phyloP scores from a whole-genome alignment of 2,113 vertebrate species.

The Paraplagusia blochii region DNA sequence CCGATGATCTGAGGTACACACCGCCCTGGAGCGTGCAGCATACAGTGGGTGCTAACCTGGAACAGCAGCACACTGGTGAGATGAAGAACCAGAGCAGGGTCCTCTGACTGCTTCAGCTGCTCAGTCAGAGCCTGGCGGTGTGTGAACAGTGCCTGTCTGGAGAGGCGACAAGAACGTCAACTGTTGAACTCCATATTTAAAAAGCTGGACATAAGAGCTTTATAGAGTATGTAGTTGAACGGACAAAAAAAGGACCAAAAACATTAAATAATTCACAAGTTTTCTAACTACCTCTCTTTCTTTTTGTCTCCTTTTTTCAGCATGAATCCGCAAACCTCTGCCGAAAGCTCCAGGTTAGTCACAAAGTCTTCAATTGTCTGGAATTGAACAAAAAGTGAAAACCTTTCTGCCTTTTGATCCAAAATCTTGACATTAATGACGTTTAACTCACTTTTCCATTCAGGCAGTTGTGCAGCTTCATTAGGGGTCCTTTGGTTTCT shows the following conservation, averaged over 20 bases:
- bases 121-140: slow-evolving; percentile 89
- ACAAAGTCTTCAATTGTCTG: slow-evolving; percentile 92
- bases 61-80: slow-evolving; percentile 90
- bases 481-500: slow-evolving; percentile 83
- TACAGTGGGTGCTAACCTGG: slow-evolving; percentile 85
- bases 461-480: slow-evolving; percentile 87
- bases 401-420: not conserved
- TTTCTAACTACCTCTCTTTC: slow-evolving; percentile 95
- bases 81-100: slow-evolving; percentile 91
- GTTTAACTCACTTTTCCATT: slow-evolving; percentile 84
- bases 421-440: not conserved
- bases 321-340: slow-evolving; percentile 89
- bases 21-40: slow-evolving; percentile 94
- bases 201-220: no score
- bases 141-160: slow-evolving; percentile 87
- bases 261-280: no score
- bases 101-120: slow-evolving; percentile 88
- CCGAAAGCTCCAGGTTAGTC: slow-evolving; percentile 80
- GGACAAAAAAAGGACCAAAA: no score
- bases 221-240: no score
- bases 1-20: slow-evolving; percentile 91
- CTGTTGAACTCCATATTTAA: not conserved
- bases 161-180: not conserved
- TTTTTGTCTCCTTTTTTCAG: slow-evolving; percentile 95
- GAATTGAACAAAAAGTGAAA: slow-evolving; percentile 1